phyloP scores from a whole-genome alignment of 2,797 vertebrate genomes.

The Capromys pilorides region DNA sequence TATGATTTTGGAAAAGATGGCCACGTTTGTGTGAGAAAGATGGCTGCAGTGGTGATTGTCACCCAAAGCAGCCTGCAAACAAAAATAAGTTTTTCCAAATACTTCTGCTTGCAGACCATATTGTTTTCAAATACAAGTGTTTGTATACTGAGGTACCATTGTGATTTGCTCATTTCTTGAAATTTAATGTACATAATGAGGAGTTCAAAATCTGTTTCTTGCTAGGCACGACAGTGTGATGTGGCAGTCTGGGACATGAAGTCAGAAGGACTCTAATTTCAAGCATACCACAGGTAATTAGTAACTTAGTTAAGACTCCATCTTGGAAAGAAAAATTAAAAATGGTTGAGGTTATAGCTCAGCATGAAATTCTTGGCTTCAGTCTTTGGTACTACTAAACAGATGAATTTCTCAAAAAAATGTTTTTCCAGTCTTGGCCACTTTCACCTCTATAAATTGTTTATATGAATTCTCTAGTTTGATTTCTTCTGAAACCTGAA shows the following conservation, averaged over 20 bases:
- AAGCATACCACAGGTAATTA: not conserved
- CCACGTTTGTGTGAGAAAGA: not conserved
- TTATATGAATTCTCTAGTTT: conserved; percentile 16
- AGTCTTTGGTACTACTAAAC: not conserved
- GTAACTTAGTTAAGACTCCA: not conserved
- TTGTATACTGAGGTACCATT: not conserved
- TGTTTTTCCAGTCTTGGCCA: conserved; percentile 10
- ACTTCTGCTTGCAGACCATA: not conserved
- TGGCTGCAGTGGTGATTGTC: not conserved
- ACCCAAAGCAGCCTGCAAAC: not conserved
- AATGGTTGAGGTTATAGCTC: not conserved
- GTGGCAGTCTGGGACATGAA: no score
- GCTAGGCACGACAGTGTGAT: not conserved
- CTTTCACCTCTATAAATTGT: not conserved
- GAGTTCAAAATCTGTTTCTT: conserved; percentile 45
- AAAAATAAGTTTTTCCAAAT: not conserved
- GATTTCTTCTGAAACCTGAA: conserved; percentile 51
- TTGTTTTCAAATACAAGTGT: not conserved
- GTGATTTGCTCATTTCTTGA: not conserved
- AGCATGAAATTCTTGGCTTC: not conserved
- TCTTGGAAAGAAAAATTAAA: not conserved
- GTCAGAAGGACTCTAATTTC: not conserved
- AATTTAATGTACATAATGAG: conserved; percentile 30
- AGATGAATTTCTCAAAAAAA: no score
- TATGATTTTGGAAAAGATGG: not conserved